Percentiles rank a stretch among this genome's conserved stretches.
phyloP scores from a whole-genome alignment of 2,888 invertebrate genomes.

The Subacronicta megacephala region DNA sequence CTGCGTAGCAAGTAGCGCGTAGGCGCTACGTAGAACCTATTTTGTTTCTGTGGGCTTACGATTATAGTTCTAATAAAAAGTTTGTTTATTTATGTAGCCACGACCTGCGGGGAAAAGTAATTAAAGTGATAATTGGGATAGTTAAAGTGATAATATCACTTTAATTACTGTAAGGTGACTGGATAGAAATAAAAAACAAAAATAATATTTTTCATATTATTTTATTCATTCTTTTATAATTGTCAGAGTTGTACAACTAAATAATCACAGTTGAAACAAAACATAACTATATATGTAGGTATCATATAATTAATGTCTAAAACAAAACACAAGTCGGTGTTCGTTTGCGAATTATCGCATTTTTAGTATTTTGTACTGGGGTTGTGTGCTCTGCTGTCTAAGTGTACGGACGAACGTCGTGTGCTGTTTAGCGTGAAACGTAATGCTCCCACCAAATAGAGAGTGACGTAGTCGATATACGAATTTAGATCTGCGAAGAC shows the following conservation, averaged over 20 bases:
- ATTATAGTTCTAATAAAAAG: neutral
- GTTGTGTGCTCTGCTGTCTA: conserved; percentile 83
- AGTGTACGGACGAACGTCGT: conserved; percentile 34
- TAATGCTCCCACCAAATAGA: conserved; percentile 9
- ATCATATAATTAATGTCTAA: conserved; percentile 78
- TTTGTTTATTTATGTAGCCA: no score
- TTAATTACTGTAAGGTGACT: no score
- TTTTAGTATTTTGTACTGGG: conserved; percentile 79
- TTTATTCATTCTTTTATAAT: conserved; percentile 89
- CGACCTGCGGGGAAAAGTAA: no score
- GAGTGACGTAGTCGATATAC: conserved; percentile 23
- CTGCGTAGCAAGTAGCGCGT: no score
- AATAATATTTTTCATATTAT: conserved; percentile 76
- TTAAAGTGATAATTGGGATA: no score
- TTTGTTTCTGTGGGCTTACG: neutral
- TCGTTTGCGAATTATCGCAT: conserved; percentile 58
- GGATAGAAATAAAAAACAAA: conserved; percentile 63
- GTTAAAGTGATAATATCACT: no score
- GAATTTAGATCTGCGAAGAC: conserved; percentile 15
- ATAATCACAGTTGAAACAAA: conserved; percentile 91
- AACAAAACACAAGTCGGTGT: conserved; percentile 72
- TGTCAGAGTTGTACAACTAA: conserved; percentile 90
- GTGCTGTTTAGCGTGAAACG: conserved; percentile 10
- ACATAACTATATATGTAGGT: conserved; percentile 80
- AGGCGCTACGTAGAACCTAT: no score